Evolutionary conservation across 2,888 invertebrate species (phyloP).

Genomic region (Pristionchus exspectatus): DNA sequence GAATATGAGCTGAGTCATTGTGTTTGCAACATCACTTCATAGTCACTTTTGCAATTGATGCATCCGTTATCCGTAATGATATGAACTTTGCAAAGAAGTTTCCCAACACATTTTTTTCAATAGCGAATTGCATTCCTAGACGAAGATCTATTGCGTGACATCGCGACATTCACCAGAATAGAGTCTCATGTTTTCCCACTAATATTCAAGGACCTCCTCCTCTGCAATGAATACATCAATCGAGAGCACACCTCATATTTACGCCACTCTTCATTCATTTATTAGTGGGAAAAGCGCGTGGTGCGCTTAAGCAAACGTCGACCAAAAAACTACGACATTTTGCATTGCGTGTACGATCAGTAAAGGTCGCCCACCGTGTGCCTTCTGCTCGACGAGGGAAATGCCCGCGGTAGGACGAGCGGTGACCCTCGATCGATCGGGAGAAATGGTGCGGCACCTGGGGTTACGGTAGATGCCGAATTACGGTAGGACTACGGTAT

Average conservation of each 20-base stretch:
- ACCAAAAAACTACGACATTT: neutral
- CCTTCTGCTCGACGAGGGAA: neutral
- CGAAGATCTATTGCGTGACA: neutral
- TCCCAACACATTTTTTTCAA: too few relatives aligned
- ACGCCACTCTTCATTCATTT: neutral
- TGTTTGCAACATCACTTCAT: too few relatives aligned
- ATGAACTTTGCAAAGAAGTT: neutral
- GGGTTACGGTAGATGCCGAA: neutral
- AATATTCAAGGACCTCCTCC: neutral
- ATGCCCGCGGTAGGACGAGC: neutral
- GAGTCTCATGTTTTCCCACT: neutral
- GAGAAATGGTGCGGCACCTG: slow-evolving; percentile 9
- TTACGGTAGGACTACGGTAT: neutral
- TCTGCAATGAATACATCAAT: neutral
- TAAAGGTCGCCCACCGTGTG: neutral
- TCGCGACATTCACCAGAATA: neutral
- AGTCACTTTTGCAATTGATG: too few relatives aligned
- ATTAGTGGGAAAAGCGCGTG: neutral
- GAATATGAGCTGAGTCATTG: too few relatives aligned
- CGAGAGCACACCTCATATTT: neutral
- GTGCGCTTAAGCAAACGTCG: neutral
- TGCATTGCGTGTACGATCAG: neutral
- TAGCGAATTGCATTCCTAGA: neutral
- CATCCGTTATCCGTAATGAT: too few relatives aligned
- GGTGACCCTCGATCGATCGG: neutral